These are phyloP conservation scores for Tachysurus vachellii DNA, from an alignment of 2,113 vertebrate species.

Conservation along the genomic window DNA sequence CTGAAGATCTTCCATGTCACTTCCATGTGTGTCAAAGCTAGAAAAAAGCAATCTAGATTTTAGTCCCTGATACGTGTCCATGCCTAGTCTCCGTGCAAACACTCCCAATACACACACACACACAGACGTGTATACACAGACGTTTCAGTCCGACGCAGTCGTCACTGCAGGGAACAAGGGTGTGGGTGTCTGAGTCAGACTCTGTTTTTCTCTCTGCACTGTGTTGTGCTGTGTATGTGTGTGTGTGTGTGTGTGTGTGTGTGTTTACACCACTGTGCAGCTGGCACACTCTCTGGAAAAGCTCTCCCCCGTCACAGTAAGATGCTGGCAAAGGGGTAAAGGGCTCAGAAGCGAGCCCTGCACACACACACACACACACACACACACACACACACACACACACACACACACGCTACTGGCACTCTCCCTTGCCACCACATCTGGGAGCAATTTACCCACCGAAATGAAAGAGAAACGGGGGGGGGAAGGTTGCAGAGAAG, in stretches of 20 bases:
- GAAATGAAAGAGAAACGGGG: conserved; percentile 35
- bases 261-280: conserved; percentile 39
- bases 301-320: conserved; percentile 44
- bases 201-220: conserved; percentile 29
- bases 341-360: conserved; percentile 19
- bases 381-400: conserved; percentile 30
- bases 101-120: neutral
- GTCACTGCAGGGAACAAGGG: conserved; percentile 20
- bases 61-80: conserved; percentile 1
- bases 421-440: conserved; percentile 52
- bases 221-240: conserved; percentile 17
- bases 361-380: conserved; percentile 23
- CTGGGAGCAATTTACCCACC: conserved; percentile 51
- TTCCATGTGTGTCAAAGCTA: too few relatives aligned
- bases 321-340: conserved; percentile 51
- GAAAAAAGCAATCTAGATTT: too few relatives aligned
- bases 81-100: neutral
- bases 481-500: conserved; percentile 17
- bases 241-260: conserved; percentile 26
- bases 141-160: conserved; percentile 15
- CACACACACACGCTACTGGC: conserved; percentile 46
- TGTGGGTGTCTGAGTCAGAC: conserved; percentile 39
- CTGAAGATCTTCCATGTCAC: neutral
- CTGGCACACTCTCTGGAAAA: conserved; percentile 56
- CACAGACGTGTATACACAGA: neutral